phyloP scores from a whole-genome alignment of 2,113 vertebrate species.

The Gobiocypris rarus region DNA sequence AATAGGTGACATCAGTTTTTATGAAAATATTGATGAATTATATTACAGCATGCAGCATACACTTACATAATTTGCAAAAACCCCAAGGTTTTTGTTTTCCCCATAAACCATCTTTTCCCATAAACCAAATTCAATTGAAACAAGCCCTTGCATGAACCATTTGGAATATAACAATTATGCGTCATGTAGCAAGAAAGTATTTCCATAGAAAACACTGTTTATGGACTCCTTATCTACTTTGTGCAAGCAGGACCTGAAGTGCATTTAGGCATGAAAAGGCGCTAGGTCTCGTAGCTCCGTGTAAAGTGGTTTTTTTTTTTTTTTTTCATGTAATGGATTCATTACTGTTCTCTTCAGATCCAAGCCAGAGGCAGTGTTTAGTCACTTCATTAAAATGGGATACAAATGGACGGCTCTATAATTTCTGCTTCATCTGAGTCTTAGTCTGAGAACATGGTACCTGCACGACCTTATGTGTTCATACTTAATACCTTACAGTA shows the following conservation, averaged over 20 bases:
- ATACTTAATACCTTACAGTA: background rate
- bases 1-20: background rate
- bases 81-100: background rate
- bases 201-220: slow-evolving; percentile 46
- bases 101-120: background rate
- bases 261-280: slow-evolving; percentile 55
- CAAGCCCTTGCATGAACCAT: slow-evolving; percentile 5
- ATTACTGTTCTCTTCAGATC: slow-evolving; percentile 64
- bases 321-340: slow-evolving; percentile 63
- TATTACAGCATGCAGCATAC: background rate
- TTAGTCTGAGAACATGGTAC: slow-evolving; percentile 43
- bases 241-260: slow-evolving; percentile 55
- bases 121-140: slow-evolving; percentile 7
- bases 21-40: background rate
- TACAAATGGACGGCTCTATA: slow-evolving; percentile 65
- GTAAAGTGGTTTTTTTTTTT: slow-evolving; percentile 58
- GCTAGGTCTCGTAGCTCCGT: slow-evolving; percentile 42
- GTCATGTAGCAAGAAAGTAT: slow-evolving; percentile 2
- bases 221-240: slow-evolving; percentile 55
- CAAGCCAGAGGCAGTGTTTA: slow-evolving; percentile 67
- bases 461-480: background rate
- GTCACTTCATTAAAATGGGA: slow-evolving; percentile 73
- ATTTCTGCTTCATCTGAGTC: slow-evolving; percentile 67
- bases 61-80: slow-evolving; percentile 1
- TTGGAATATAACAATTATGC: slow-evolving; percentile 23